Evolutionary conservation across 2,797 vertebrate genomes (phyloP).

Genomic region (Halcyon chelicuti): DNA sequence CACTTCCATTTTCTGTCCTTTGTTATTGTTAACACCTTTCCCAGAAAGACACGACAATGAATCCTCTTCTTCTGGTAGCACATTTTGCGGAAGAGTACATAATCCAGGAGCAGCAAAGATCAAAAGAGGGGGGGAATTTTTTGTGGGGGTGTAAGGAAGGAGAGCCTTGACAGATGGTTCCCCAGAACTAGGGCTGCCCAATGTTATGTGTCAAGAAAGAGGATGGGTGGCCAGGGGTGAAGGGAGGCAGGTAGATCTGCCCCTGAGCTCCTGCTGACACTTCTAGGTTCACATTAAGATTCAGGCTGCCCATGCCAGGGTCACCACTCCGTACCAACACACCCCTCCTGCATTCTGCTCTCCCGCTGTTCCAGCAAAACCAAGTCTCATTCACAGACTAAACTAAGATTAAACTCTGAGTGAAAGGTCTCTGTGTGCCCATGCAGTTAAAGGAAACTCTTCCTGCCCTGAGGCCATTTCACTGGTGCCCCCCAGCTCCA

Average conservation of each 20-base stretch:
- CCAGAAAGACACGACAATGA: neutral
- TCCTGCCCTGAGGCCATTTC: neutral
- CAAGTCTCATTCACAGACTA: neutral
- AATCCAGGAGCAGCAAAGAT: neutral
- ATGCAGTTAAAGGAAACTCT: neutral
- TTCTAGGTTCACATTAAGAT: neutral
- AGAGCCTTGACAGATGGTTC: neutral
- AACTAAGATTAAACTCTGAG: neutral
- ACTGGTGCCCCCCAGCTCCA: neutral
- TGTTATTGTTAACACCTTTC: neutral
- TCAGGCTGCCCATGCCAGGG: neutral
- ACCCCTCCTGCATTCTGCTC: neutral
- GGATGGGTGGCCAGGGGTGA: rapidly evolving
- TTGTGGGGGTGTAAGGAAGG: neutral
- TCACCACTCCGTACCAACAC: neutral
- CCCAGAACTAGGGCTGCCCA: neutral
- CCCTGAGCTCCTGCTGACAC: neutral
- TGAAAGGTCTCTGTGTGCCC: neutral
- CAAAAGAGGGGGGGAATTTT: neutral
- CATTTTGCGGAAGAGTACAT: neutral
- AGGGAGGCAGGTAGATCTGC: neutral
- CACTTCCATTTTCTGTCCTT: neutral
- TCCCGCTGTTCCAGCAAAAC: neutral
- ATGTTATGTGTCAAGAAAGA: neutral
- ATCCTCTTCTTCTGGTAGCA: neutral